A percentile compares a stretch with the other conserved stretches of the same genome.
phyloP scores from a whole-genome alignment of 2,797 vertebrate species.

The Lateolabrax maculatus region DNA sequence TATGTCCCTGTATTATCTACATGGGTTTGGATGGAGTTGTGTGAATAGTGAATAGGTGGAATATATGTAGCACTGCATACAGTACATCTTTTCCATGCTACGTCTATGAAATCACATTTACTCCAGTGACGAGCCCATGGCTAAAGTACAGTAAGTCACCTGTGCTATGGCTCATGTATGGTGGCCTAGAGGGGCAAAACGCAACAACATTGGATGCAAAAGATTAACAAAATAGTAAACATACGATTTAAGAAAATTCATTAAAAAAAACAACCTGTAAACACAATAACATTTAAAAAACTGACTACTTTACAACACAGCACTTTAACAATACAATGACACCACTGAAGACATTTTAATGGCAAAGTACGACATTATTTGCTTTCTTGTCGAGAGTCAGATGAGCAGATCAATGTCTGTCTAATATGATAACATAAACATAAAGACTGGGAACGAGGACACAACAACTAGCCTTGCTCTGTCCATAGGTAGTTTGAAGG shows the following conservation, averaged over 20 bases:
- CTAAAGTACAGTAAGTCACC: not conserved
- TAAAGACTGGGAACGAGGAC: too few species aligned
- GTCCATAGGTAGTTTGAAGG: too few species aligned
- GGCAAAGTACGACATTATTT: not conserved
- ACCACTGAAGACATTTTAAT: not conserved
- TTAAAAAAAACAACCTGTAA: not conserved
- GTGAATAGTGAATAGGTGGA: constrained; percentile 7
- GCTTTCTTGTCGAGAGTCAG: not conserved
- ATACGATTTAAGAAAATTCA: too few species aligned
- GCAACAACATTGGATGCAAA: not conserved
- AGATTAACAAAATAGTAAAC: not conserved
- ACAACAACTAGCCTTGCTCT: too few species aligned
- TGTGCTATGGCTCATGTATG: too few species aligned
- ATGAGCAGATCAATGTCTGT: not conserved
- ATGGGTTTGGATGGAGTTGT: constrained; percentile 12
- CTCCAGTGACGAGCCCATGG: not conserved
- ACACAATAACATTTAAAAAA: not conserved
- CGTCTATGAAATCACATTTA: constrained; percentile 13
- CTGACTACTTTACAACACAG: not conserved
- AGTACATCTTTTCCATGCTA: constrained; percentile 1
- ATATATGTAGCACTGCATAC: constrained; percentile 7
- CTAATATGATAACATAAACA: too few species aligned
- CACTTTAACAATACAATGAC: not conserved
- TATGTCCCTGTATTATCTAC: constrained; percentile 1
- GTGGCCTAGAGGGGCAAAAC: not conserved